Evolutionary conservation across 2,888 invertebrate genomes (phyloP), one percentile per base, ranked within the genome.

Genomic region (Quadroppia sp.): DNA sequence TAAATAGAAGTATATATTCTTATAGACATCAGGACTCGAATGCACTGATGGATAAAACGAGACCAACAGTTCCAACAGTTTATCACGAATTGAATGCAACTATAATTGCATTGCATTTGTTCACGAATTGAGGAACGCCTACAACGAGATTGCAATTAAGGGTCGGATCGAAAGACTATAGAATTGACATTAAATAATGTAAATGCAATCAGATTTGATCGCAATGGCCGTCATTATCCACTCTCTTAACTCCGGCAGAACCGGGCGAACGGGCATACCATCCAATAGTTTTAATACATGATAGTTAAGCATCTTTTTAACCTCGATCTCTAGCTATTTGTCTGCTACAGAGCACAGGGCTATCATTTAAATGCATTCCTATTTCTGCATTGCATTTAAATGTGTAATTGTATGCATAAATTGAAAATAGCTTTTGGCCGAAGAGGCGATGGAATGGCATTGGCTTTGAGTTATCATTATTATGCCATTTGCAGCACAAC

Each of bases 31-130:
- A n/a, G 13, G 61, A 3, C 17, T 23, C 32, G 7, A 15, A 28
- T 20, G n/a, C 6, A 61, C 25, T 61, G 61, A 61, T 61, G 61
- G 61, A 61, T 61, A 61, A 61, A 61, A 61, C 61, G 61, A 61
- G 61, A 61, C 30, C 32, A 28, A 30, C 28, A 30, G 6, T 61
- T n/a, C n/a, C n/a, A n/a, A n/a, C n/a, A n/a, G n/a, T n/a, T n/a
- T 28, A 61, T 28, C 61, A 61, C 61, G 61, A 61, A 48, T 15
- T 48, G 20, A 9, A 15, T 20, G 20, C 4, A 48, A 56, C 56
- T 56, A 61, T 61, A 61, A 61, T 61, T 30, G 61, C 61, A 61
- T 61, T 56, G 23, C 23, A n/a, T 56, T 61, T 30, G 30, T 53
- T 53, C 61, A 61, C 61, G 61, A 61, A 61, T 56, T 32, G 53